Evolutionary conservation across 2,888 invertebrate genomes (phyloP).

Genomic region (Coleophora flavipennella): DNA sequence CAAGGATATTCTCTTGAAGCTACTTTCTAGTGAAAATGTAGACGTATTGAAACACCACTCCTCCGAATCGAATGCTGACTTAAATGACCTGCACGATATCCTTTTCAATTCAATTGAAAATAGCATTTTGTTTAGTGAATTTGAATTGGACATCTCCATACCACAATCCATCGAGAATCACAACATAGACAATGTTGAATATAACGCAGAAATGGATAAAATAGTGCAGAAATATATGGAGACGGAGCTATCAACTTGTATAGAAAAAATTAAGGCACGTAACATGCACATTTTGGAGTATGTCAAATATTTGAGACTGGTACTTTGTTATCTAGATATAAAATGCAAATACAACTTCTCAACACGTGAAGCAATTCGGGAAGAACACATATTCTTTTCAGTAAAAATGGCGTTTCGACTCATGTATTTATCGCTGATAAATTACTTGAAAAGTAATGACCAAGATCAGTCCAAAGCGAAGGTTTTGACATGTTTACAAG

Average conservation of each 20-base stretch:
- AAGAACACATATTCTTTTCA: conserved; percentile 21
- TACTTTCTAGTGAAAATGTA: conserved; percentile 43
- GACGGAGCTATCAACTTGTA: conserved; percentile 17
- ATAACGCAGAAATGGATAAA: conserved; percentile 25
- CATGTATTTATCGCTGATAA: conserved; percentile 28
- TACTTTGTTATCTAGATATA: conserved; percentile 34
- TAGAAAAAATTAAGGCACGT: conserved; percentile 19
- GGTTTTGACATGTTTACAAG: conserved; percentile 27
- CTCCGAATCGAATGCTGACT: conserved; percentile 6
- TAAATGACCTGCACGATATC: conserved; percentile 27
- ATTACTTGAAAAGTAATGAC: conserved; percentile 26
- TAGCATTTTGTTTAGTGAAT: conserved; percentile 48
- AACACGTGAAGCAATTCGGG: conserved; percentile 22
- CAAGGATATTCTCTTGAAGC: conserved; percentile 35
- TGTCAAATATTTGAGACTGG: conserved; percentile 27
- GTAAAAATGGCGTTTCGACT: conserved; percentile 26
- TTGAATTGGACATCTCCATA: conserved; percentile 32
- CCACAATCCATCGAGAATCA: conserved; percentile 6
- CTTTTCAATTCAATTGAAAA: conserved; percentile 42
- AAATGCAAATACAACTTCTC: conserved; percentile 29
- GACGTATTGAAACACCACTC: background rate
- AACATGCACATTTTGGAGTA: conserved; percentile 24
- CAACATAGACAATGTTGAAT: conserved; percentile 17
- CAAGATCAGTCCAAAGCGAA: conserved; percentile 22
- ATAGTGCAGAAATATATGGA: conserved; percentile 27